Evolutionary conservation across 2,113 vertebrate species (phyloP).

Genomic region (Cyanocitta stelleri): DNA sequence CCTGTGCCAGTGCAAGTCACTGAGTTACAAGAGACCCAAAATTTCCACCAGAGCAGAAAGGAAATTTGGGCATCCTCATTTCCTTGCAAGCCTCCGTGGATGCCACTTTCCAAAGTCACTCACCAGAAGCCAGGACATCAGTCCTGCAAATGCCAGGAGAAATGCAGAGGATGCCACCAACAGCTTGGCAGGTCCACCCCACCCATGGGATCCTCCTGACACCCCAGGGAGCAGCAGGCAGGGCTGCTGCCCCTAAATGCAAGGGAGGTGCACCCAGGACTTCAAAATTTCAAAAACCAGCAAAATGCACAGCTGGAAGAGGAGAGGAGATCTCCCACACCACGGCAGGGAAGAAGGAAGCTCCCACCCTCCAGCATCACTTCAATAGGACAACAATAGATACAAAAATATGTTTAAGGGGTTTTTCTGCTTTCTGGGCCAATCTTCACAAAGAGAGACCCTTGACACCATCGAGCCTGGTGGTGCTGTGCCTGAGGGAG

Average conservation of each 20-base stretch:
- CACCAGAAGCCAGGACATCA: neutral
- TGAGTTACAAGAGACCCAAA: neutral
- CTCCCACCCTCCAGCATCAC: neutral
- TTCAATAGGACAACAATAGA: neutral
- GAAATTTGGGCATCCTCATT: neutral
- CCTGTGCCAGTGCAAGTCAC: neutral
- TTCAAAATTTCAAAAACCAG: neutral
- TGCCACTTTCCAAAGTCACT: neutral
- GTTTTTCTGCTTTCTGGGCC: neutral
- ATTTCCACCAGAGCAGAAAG: neutral
- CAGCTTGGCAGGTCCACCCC: neutral
- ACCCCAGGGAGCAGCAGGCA: neutral
- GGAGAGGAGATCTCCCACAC: neutral
- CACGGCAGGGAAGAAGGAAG: neutral
- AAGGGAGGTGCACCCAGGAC: neutral
- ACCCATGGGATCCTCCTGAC: accelerated
- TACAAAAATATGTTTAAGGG: neutral
- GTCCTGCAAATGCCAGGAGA: neutral
- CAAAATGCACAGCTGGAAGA: neutral
- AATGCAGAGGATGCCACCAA: neutral
- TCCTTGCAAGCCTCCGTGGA: neutral
- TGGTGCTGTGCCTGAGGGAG: neutral
- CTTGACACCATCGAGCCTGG: neutral
- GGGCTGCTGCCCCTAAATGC: neutral
- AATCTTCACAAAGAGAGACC: neutral